Percentiles rank a stretch among this genome's conserved stretches.
Conservation (phyloP, 2,797 vertebrate species). For the Jordanella pulchra region DNA sequence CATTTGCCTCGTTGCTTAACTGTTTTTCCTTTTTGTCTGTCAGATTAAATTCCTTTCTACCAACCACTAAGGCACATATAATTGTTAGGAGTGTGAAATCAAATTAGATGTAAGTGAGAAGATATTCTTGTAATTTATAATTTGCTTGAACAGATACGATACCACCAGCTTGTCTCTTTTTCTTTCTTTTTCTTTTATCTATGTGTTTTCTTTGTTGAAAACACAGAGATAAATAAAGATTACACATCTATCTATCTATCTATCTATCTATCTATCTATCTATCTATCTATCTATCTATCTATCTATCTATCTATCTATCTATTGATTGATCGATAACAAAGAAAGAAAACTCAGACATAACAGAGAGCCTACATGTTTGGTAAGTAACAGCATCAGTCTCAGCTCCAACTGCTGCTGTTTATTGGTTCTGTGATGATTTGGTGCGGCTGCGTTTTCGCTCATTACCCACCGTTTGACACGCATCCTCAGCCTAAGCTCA, state of each 20-base stretch:
- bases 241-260: no score
- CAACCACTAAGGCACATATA: slow-evolving; percentile 9
- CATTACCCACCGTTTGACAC: slow-evolving; percentile 56
- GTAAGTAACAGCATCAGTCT: slow-evolving; percentile 23
- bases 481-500: slow-evolving; percentile 51
- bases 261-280: no score
- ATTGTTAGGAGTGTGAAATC: slow-evolving; percentile 8
- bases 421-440: slow-evolving; percentile 58
- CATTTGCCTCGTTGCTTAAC: not conserved
- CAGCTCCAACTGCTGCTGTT: slow-evolving; percentile 29
- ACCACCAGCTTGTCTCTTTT: slow-evolving; percentile 1
- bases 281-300: no score
- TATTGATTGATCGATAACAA: no score
- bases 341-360: slow-evolving; percentile 1
- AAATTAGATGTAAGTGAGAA: not conserved
- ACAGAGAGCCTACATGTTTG: slow-evolving; percentile 23
- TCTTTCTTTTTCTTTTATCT: slow-evolving; percentile 14
- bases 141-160: slow-evolving; percentile 9
- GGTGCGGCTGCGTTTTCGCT: slow-evolving; percentile 43
- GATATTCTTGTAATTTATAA: slow-evolving; percentile 6
- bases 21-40: not conserved
- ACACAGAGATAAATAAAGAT: no score
- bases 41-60: not conserved
- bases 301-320: no score
- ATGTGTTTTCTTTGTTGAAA: no score